Conservation (phyloP, 2,113 vertebrate genomes). For the Lasiurus borealis region DNA sequence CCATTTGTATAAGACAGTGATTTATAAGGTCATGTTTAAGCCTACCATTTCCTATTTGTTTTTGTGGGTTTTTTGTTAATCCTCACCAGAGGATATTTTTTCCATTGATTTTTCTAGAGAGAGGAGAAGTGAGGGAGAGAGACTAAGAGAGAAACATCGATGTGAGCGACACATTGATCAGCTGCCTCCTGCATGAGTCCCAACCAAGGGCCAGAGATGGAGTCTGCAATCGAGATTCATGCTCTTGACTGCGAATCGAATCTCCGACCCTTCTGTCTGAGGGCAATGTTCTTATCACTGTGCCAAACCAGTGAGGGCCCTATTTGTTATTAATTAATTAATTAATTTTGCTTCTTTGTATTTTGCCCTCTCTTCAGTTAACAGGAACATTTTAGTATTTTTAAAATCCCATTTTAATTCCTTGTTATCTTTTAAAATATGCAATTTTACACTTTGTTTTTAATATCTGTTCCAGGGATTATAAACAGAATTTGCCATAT, state of each 20-base stretch:
- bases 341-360: not conserved
- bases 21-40: not conserved
- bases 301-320: no score
- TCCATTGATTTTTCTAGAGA: no score
- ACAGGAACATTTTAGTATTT: not conserved
- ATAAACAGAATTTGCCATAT: not conserved
- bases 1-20: not conserved
- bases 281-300: no score
- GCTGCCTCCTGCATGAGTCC: no score
- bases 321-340: not conserved
- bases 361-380: not conserved
- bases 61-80: not conserved
- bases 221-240: no score
- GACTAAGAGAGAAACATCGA: no score
- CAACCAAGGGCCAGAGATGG: no score
- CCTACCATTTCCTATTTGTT: not conserved
- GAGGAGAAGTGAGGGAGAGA: no score
- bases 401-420: not conserved
- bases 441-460: not conserved
- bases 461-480: not conserved
- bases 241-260: no score
- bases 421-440: not conserved
- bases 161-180: no score
- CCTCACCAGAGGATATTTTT: no score
- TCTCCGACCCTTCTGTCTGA: no score